A percentile compares a stretch with the other conserved stretches of the same genome.
phyloP scores from a whole-genome alignment of 2,113 vertebrate species.

The Strix uralensis region DNA sequence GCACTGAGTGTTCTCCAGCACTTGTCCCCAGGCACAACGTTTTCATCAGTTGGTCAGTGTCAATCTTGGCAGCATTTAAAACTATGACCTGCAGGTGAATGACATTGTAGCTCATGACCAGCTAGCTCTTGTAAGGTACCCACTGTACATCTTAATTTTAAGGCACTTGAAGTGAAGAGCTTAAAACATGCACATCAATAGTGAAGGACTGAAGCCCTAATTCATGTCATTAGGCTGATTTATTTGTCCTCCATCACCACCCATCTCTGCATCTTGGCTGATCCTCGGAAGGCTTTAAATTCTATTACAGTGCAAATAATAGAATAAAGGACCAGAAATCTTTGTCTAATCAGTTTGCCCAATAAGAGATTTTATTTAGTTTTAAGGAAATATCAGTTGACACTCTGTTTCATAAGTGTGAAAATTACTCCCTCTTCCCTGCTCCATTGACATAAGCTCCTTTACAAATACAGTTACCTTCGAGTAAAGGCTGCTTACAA shows the following conservation, averaged over 20 bases:
- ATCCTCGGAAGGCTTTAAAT: background rate
- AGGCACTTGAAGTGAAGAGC: background rate
- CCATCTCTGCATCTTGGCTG: background rate
- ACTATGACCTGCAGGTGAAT: background rate
- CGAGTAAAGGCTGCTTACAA: background rate
- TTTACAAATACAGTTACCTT: background rate
- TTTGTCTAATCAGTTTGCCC: background rate
- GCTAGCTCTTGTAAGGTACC: background rate
- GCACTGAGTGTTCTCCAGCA: background rate
- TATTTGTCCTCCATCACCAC: background rate
- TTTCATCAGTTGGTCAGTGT: background rate
- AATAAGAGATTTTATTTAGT: background rate
- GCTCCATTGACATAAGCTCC: background rate
- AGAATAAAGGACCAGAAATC: background rate
- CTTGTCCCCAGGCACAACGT: too few relatives aligned
- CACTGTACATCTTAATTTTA: background rate
- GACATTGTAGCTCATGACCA: rapidly evolving
- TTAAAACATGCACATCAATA: background rate
- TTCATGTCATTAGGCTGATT: background rate
- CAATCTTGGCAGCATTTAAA: background rate
- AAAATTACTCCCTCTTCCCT: background rate
- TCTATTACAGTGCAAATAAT: background rate
- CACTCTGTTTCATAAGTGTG: background rate
- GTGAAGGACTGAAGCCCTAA: background rate
- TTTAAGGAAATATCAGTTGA: background rate